Evolutionary conservation across 2,888 invertebrate genomes (phyloP), one percentile per base, ranked within the genome.

Genomic region (Trichopria drosophilae): DNA sequence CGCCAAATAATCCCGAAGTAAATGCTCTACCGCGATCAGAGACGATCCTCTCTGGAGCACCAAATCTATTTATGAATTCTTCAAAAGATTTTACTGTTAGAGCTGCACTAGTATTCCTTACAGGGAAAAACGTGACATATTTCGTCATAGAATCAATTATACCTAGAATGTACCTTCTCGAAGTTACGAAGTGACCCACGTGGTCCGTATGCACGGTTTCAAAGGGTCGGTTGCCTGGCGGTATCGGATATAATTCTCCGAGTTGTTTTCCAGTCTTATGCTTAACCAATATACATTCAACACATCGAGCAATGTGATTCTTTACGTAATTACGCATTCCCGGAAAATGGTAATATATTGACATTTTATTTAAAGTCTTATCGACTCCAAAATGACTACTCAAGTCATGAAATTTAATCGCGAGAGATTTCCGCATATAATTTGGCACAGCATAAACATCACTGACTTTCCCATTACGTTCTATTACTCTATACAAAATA

Each of bases 181-280:
- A 10, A 19, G 44, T 23, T 6, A 28, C 10, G 31, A 53, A 53
- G 1, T 64, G 63, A 5, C 60, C 62, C 1, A 59, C 13, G 26
- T 64, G 62, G 20, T 63, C 63, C 1, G 58, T 7, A 40, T 65
- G 57, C 1, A 65, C 51, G 2, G 55, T 39, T 0, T 40, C 60
- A 36, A 65, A 65, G 2, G 64, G 64, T 29, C 60, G 29, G 5
- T n/a, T 22, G 7, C 59, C 63, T 3, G 58, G 57, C 1, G 59
- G 58, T 18, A 64, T 62, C 9, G 64, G 62, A 24, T 65, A 58
- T 2, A 66, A 36, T 6, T 50, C 47, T 6, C 63, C 61, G 2
- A 42, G 48, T 42, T 52, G 55, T 10, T 44, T 49, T 4, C 63
- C 63, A 10, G 43, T 37, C 18, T 44, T 48, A 6, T 22, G 31